Evolutionary conservation across 1,140 invertebrate species (phyloP).

Genomic region (Platyscapa corneri): DNA sequence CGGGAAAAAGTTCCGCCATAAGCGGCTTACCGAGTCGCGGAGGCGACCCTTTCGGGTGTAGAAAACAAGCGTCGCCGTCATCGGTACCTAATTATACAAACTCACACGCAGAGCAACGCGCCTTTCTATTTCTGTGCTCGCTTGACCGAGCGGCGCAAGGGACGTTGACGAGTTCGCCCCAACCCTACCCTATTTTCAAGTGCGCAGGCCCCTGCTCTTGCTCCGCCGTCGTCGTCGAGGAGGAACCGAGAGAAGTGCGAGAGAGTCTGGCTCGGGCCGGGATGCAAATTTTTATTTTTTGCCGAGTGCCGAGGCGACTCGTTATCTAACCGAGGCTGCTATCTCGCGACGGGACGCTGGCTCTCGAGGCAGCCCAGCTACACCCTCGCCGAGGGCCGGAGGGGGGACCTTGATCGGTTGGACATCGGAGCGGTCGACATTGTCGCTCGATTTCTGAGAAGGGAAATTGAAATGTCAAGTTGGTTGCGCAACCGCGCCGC

Average conservation of each 20-base stretch:
- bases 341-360: background rate
- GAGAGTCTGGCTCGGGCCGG: background rate
- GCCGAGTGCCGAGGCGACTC: background rate
- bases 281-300: constrained; percentile 5
- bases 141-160: constrained; percentile 67
- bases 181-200: constrained; percentile 9
- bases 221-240: background rate
- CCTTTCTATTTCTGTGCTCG: constrained; percentile 70
- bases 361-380: no score
- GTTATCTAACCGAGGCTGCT: background rate
- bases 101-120: constrained; percentile 71
- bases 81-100: constrained; percentile 72
- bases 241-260: background rate
- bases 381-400: no score
- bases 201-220: background rate
- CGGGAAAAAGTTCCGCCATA: no score
- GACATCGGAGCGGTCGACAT: no score
- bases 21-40: background rate
- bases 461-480: no score
- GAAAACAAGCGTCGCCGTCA: constrained; percentile 32
- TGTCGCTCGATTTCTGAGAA: no score
- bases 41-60: background rate
- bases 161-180: constrained; percentile 56
- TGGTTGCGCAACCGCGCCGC: no score
- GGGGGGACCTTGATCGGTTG: no score